These are phyloP conservation scores for Apis florea DNA, from an alignment of 1,140 invertebrate genomes.

Conservation along the genomic window DNA sequence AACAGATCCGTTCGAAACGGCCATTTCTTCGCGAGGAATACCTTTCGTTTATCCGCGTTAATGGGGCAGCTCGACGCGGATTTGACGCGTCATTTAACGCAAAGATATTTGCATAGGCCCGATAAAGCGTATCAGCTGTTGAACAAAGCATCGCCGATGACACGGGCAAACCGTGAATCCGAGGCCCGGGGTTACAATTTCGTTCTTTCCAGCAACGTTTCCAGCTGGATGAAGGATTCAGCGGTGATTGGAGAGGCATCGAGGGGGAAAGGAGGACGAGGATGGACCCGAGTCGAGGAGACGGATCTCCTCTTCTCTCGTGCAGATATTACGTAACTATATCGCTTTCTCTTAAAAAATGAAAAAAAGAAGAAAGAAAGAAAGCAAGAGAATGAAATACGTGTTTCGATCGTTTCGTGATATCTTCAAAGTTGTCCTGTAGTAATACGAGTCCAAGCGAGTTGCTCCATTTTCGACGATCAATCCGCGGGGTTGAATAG, in stretches of 20 bases:
- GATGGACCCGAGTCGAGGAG: background rate
- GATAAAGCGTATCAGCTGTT: conserved; percentile 37
- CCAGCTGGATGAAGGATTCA: background rate
- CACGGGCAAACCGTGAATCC: conserved; percentile 32
- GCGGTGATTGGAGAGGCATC: background rate
- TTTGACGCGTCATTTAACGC: conserved; percentile 51
- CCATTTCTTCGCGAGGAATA: background rate
- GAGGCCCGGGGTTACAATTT: conserved; percentile 32
- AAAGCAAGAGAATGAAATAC: background rate
- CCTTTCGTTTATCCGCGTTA: background rate
- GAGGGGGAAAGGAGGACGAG: background rate
- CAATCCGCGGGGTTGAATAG: conserved; percentile 10
- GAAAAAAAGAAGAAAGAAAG: background rate
- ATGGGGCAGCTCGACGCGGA: conserved; percentile 18
- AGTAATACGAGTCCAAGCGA: background rate
- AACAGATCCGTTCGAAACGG: background rate
- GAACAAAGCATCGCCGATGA: conserved; percentile 40
- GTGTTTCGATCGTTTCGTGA: conserved; percentile 10
- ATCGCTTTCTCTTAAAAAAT: conserved; percentile 7
- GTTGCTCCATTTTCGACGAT: background rate
- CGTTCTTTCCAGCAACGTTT: background rate
- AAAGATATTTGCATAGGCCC: conserved; percentile 41
- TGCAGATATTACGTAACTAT: conserved; percentile 29
- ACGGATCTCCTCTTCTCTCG: conserved; percentile 1
- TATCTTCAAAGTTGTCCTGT: background rate